Percentiles rank a stretch among this genome's conserved stretches.
phyloP scores from a whole-genome alignment of 1,140 invertebrate genomes.

The Papilio xuthus region DNA sequence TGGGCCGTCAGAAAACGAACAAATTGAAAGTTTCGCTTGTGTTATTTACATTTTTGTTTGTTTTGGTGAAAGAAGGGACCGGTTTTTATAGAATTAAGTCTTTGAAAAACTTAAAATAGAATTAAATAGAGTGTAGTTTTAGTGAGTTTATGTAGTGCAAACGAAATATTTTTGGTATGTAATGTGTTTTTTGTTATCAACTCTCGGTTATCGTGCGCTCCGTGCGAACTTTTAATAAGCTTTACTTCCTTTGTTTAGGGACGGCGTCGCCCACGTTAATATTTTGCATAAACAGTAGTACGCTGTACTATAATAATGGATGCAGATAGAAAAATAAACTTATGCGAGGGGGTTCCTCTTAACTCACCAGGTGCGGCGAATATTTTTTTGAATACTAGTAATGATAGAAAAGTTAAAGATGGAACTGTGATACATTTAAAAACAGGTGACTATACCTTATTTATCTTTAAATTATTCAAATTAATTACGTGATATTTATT shows the following conservation, averaged over 20 bases:
- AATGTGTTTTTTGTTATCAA: slow-evolving; percentile 69
- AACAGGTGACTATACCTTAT: slow-evolving; percentile 65
- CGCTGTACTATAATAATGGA: slow-evolving; percentile 68
- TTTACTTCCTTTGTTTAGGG: slow-evolving; percentile 77
- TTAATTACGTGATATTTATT: slow-evolving; percentile 42
- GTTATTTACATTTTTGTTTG: slow-evolving; percentile 70
- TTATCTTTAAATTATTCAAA: slow-evolving; percentile 20
- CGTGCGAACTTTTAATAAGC: slow-evolving; percentile 74
- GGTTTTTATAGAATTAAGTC: slow-evolving; percentile 47
- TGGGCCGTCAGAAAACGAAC: slow-evolving; percentile 51
- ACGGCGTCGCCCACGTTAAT: slow-evolving; percentile 68
- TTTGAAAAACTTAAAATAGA: slow-evolving; percentile 43
- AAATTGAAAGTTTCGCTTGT: slow-evolving; percentile 65
- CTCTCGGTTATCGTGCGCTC: slow-evolving; percentile 64
- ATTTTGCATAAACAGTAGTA: slow-evolving; percentile 60
- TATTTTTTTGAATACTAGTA: slow-evolving; percentile 75
- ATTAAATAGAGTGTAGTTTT: slow-evolving; percentile 32
- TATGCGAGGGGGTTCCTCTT: slow-evolving; percentile 70
- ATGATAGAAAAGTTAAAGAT: slow-evolving; percentile 69
- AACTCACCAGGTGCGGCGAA: slow-evolving; percentile 73
- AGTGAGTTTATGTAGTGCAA: slow-evolving; percentile 37
- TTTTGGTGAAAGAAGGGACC: slow-evolving; percentile 54
- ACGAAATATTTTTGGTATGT: slow-evolving; percentile 54
- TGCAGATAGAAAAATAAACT: slow-evolving; percentile 69
- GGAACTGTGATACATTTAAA: slow-evolving; percentile 76